Evolutionary conservation across 30 jellyfish, hydroid and myxozoan species (phyloP), one percentile per base, ranked within the genome.

Genomic region (Clytia hemisphaerica): DNA sequence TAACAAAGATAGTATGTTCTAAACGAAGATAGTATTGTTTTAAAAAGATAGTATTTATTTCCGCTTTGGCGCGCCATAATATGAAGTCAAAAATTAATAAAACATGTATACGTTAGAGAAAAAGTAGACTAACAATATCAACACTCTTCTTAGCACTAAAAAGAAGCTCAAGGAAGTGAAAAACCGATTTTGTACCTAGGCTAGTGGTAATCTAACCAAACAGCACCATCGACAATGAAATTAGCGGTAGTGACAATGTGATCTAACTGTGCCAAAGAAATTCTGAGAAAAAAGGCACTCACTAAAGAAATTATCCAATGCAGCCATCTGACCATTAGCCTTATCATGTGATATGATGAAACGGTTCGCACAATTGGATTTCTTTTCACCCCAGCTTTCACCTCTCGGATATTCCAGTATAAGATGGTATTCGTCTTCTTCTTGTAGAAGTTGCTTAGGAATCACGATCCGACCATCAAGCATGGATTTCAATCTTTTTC

Each of bases 371-470:
- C 95, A 84, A 27, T 53, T 48, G 6, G 95, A 76, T 12, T 19
- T 61, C 14, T 38, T 47, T 5, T 31, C 88, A 9, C 92, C 92
- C 95, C 95, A 84, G 50, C 24, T 47, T 33, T 84, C 95, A 0
- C 92, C 95, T 49, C 70, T 84, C 33, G 78, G 58, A 79, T 84
- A 84, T 51, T 84, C 95, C 53, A 84, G 33, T 7, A 84, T 84
- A 21, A 84, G 40, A 71, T 84, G 95, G 76, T 84, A 84, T 35
- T 84, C 93, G 65, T 84, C 95, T 16, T 49, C 73, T 14, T 62
- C 72, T 38, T 84, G 93, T 12, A 51, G 84, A 9, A 83, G 74
- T 4, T 83, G 25, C 2, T 53, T 30, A 4, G 95, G 95, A 3
- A 77, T 76, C 3, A 49, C 76, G 15, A 84, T 84, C 58, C 92